Evolutionary conservation across 2,888 invertebrate species (phyloP).

Genomic region (Phaonia tiefii): DNA sequence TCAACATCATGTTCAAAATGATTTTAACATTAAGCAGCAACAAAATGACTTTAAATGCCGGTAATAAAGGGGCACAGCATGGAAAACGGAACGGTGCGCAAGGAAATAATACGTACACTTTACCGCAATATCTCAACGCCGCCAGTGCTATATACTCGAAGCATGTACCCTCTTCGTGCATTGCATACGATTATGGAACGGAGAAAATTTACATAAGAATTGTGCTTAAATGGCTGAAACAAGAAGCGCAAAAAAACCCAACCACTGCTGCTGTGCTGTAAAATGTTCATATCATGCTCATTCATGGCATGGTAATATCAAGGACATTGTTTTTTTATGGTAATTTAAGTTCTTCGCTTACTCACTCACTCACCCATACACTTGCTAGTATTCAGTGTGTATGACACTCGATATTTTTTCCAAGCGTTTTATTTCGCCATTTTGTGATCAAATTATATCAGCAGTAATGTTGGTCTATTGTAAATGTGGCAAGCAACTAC

Average conservation of each 20-base stretch:
- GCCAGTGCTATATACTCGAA: no score
- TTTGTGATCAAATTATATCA: conserved; percentile 18
- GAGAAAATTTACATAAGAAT: conserved; percentile 19
- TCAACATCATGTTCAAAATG: neutral
- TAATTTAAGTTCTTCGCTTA: conserved; percentile 9
- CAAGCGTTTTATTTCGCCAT: neutral
- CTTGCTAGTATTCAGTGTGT: neutral
- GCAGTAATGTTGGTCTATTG: neutral
- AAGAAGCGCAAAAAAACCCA: neutral
- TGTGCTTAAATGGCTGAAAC: conserved; percentile 10
- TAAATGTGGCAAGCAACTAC: neutral
- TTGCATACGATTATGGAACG: conserved; percentile 23
- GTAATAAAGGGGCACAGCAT: neutral
- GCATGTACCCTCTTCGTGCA: neutral
- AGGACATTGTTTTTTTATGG: conserved; percentile 27
- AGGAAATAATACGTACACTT: neutral
- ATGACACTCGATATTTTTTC: conserved; percentile 14
- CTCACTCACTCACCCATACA: neutral
- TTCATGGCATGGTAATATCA: conserved; percentile 22
- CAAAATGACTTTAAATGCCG: neutral
- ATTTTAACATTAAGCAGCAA: neutral
- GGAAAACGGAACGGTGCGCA: neutral
- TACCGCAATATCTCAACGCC: neutral
- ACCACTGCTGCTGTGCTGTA: neutral
- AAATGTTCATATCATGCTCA: conserved; percentile 22